phyloP scores from a whole-genome alignment of 2,888 invertebrate genomes.

The Ceriagrion tenellum region DNA sequence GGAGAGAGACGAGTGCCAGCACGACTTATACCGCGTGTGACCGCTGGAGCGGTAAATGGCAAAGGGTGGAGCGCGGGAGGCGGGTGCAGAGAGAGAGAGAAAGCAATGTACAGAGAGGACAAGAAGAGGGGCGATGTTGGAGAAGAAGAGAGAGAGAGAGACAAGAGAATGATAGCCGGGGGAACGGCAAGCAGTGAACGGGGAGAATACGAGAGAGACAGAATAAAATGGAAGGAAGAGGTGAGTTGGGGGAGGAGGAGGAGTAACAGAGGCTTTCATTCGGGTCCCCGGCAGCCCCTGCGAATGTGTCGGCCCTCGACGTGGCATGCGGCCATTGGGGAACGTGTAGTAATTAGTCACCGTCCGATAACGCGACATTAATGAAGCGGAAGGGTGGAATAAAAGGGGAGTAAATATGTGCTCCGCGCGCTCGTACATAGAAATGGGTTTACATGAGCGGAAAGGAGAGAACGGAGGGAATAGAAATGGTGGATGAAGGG shows the following conservation, averaged over 20 bases:
- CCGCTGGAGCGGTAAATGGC: not conserved
- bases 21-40: not conserved
- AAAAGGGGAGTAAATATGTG: conserved; percentile 7
- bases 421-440: not conserved
- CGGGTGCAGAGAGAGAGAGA: not conserved
- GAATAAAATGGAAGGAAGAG: not conserved
- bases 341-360: conserved; percentile 57
- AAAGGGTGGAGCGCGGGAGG: no score
- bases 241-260: not conserved
- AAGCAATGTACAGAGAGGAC: not conserved
- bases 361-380: conserved; percentile 62
- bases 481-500: not conserved
- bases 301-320: not conserved
- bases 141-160: not conserved
- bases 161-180: not conserved
- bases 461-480: not conserved
- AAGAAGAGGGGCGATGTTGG: not conserved
- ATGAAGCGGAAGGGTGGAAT: conserved; percentile 64
- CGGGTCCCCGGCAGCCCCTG: not conserved
- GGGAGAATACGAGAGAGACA: not conserved
- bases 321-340: conserved; percentile 50
- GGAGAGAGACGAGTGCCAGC: not conserved
- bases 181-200: not conserved
- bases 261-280: conserved; percentile 33
- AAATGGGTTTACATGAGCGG: not conserved